Base-by-base conservation (phyloP, 1,140 invertebrate genomes). In the Melanaphis sacchari region DNA sequence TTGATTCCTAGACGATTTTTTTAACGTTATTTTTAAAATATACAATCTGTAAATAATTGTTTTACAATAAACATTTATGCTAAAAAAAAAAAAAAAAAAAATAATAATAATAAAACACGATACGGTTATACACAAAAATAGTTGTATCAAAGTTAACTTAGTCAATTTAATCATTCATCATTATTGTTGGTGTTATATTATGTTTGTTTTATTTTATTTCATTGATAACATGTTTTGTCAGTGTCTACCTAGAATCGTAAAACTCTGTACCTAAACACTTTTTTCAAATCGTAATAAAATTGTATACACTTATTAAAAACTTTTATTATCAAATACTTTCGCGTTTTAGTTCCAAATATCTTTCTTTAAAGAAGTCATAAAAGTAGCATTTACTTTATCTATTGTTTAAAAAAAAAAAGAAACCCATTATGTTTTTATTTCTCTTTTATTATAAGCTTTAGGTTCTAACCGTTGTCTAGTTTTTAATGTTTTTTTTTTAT, bases 251-350 rank as follows among this genome's bases (percentile, higher is more conserved):
- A 43, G 11, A 87, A 43, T 87, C 84, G 41, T 87, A 87, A 88
- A 88, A 43, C 43, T 46, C 31, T 46, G 31, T 76, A 76, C 31
- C 59, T 76, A 46, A 46, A 38, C 36, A 26, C n/a, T 89, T 89
- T 89, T 89, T 89, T 89, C 31, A 38, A 52, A 88, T 54, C 5
- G 46, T 38, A 54, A 54, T 54, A 89, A 54, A 89, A 54, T 89
- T 89, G 88, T 89, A 22, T 26, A 40, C 36, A 54, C 88, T 89
- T 89, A 89, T 54, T 54, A 54, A 24, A 89, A 89, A 89, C 89
- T 90, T 90, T 59, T 66, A 90, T 66, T 90, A 66, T 41, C 24
- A 36, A 88, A 43, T 90, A 90, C 88, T 90, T 41, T 90, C 52
- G 66, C 52, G 54, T 90, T 41, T 66, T 90, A 40, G 41, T 66